Conservation (phyloP, 2,113 vertebrate species). For the Tachycineta bicolor region DNA sequence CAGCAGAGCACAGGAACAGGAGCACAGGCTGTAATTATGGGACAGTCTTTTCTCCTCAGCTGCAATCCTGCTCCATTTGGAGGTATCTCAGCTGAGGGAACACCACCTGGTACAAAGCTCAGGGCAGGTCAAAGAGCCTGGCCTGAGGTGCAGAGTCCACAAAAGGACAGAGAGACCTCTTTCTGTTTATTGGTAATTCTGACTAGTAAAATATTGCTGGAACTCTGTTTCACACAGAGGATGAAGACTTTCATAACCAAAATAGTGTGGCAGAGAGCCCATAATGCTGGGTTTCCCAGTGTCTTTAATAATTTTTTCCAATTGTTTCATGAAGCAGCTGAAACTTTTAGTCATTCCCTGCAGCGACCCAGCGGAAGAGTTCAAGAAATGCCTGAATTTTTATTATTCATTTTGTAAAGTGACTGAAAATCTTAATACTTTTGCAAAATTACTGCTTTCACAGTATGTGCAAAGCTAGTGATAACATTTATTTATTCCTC, state of each 20-base stretch:
- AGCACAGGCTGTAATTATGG: background rate
- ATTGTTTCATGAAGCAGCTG: background rate
- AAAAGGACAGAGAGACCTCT: background rate
- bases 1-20: background rate
- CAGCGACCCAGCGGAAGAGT: background rate
- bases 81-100: background rate
- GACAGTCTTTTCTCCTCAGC: background rate
- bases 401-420: background rate
- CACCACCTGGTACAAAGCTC: background rate
- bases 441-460: background rate
- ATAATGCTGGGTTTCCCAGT: background rate
- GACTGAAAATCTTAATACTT: background rate
- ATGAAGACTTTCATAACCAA: background rate
- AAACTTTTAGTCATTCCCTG: background rate
- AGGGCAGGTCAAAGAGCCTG: background rate
- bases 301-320: background rate
- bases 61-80: background rate
- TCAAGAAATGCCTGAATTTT: background rate
- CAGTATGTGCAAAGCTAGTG: background rate
- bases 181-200: background rate
- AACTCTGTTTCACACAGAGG: background rate
- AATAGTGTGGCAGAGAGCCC: background rate
- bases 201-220: background rate
- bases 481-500: background rate
- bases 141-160: background rate